These are phyloP conservation scores for Pseudobourletiella spinata DNA, from an alignment of 1,140 invertebrate species.

Conservation along the genomic window DNA sequence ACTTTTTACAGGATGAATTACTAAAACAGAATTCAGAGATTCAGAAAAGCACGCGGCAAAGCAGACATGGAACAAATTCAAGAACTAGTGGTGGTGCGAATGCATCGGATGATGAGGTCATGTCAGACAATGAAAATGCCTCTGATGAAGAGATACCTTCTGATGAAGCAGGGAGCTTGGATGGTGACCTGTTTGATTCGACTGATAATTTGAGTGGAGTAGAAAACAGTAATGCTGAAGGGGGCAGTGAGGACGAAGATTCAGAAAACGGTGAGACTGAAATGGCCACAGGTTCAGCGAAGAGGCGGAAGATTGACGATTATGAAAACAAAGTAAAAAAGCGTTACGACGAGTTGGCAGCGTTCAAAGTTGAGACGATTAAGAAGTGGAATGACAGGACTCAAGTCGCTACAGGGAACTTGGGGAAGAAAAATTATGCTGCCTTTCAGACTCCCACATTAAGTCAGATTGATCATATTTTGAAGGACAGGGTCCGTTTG, in stretches of 20 bases:
- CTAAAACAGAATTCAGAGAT: slow-evolving; percentile 5
- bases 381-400: slow-evolving; percentile 92
- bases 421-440: slow-evolving; percentile 48
- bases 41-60: slow-evolving; percentile 15
- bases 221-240: slow-evolving; percentile 32
- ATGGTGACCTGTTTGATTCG: slow-evolving; percentile 39
- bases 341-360: slow-evolving; percentile 53
- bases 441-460: slow-evolving; percentile 64
- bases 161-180: slow-evolving; percentile 51
- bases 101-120: slow-evolving; percentile 16
- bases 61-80: background rate
- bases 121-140: slow-evolving; percentile 42
- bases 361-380: slow-evolving; percentile 66
- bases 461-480: slow-evolving; percentile 76
- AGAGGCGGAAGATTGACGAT: slow-evolving; percentile 38
- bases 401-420: slow-evolving; percentile 52
- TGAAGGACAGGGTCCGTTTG: slow-evolving; percentile 66
- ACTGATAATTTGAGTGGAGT: slow-evolving; percentile 35
- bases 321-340: slow-evolving; percentile 48
- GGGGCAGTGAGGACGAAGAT: slow-evolving; percentile 33
- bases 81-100: too few relatives aligned
- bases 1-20: slow-evolving; percentile 10
- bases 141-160: slow-evolving; percentile 47
- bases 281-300: slow-evolving; percentile 11
- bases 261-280: slow-evolving; percentile 41